Conservation (phyloP, 2,888 invertebrate genomes). For the Amblyjoppa fuscipennis region DNA sequence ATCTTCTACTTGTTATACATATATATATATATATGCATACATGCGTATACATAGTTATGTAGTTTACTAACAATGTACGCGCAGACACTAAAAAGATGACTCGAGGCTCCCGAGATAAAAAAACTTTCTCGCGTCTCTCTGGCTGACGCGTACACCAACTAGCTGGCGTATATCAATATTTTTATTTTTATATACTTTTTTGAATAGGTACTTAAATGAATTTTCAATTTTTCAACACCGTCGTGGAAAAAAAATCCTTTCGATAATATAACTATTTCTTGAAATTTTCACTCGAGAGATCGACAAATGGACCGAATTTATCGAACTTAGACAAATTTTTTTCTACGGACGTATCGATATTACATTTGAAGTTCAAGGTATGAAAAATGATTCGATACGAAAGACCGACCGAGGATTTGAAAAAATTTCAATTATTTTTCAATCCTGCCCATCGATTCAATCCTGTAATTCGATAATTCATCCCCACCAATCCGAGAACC, state of each 20-base stretch:
- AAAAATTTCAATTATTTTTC: not conserved
- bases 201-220: not conserved
- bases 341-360: no score
- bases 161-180: not conserved
- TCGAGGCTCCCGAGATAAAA: not conserved
- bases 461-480: not conserved
- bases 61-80: not conserved
- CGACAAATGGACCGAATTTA: no score
- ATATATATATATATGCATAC: not conserved
- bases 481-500: not conserved
- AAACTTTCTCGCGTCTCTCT: not conserved
- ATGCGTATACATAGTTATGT: not conserved
- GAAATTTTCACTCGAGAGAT: no score
- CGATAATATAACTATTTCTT: no score
- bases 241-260: no score
- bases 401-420: not conserved
- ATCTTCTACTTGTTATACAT: constrained; percentile 70
- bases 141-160: not conserved
- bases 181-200: not conserved
- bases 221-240: no score
- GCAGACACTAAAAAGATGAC: no score
- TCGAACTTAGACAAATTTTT: no score
- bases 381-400: no score
- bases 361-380: no score
- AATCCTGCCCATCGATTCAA: not conserved